These are phyloP conservation scores for Ursus arctos DNA, from an alignment of 2,113 vertebrate genomes.

Conservation along the genomic window DNA sequence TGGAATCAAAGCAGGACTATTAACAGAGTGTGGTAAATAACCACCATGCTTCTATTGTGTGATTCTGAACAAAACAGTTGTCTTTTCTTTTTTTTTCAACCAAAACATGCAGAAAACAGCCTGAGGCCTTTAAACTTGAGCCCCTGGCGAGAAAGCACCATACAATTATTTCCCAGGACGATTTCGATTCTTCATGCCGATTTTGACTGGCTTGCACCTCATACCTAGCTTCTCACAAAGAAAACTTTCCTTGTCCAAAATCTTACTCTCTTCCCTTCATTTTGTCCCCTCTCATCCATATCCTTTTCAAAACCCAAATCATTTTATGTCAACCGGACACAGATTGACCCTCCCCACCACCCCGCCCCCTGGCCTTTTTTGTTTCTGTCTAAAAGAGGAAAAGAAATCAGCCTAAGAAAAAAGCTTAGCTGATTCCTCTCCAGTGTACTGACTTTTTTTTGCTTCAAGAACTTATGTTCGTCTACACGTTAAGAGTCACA, in stretches of 20 bases:
- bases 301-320: constrained; percentile 63
- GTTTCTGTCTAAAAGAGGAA: constrained; percentile 64
- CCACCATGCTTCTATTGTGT: constrained; percentile 71
- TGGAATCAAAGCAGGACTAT: constrained; percentile 80
- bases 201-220: constrained; percentile 60
- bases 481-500: constrained; percentile 40
- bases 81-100: constrained; percentile 30
- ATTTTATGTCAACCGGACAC: background rate
- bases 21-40: constrained; percentile 78
- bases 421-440: constrained; percentile 27
- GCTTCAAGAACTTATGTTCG: constrained; percentile 41
- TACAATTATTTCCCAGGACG: constrained; percentile 47
- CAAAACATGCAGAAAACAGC: constrained; percentile 68
- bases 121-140: constrained; percentile 58
- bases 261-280: constrained; percentile 18
- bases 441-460: constrained; percentile 5
- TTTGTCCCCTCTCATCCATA: constrained; percentile 19
- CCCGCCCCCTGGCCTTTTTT: background rate
- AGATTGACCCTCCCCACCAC: background rate
- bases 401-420: constrained; percentile 59
- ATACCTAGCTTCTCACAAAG: constrained; percentile 13
- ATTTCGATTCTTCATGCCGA: constrained; percentile 45
- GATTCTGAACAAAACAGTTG: constrained; percentile 84
- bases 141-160: constrained; percentile 51
- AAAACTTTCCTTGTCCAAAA: constrained; percentile 49